These are phyloP conservation scores for Sphenopsis melanotis DNA, from an alignment of 2,797 vertebrate species.

Conservation along the genomic window DNA sequence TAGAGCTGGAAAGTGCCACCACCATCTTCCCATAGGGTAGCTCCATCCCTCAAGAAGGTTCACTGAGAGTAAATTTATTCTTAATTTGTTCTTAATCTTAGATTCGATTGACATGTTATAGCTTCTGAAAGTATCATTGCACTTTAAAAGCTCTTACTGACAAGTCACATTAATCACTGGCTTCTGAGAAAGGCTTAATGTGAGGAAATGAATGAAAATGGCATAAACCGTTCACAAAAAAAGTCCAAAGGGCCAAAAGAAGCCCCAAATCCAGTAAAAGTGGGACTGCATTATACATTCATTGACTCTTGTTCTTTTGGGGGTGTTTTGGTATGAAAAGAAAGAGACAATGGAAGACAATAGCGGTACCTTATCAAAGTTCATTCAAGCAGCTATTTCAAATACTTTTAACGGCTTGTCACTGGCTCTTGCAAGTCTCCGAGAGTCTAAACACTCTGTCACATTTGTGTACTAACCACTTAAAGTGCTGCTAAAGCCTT, in stretches of 20 bases:
- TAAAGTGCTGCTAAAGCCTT: slow-evolving; percentile 91
- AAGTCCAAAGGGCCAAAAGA: slow-evolving; percentile 71
- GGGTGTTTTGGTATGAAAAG: slow-evolving; percentile 84
- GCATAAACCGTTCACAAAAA: slow-evolving; percentile 72
- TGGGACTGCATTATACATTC: slow-evolving; percentile 86
- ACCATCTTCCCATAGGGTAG: background rate
- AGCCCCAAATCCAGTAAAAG: slow-evolving; percentile 75
- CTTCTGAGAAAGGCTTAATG: slow-evolving; percentile 66
- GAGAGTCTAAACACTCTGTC: slow-evolving; percentile 91
- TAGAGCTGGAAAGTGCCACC: background rate
- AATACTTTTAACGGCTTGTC: slow-evolving; percentile 98
- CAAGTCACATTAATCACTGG: slow-evolving; percentile 67
- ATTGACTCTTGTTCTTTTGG: slow-evolving; percentile 88
- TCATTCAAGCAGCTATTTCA: slow-evolving; percentile 89
- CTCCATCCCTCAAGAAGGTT: background rate
- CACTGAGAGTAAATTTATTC: slow-evolving; percentile 60
- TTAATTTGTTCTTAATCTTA: slow-evolving; percentile 70
- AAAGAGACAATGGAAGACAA: slow-evolving; percentile 87
- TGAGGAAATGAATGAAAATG: slow-evolving; percentile 74
- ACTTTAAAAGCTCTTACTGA: slow-evolving; percentile 65
- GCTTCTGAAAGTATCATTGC: slow-evolving; percentile 64
- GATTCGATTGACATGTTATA: slow-evolving; percentile 29
- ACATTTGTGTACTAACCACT: slow-evolving; percentile 99
- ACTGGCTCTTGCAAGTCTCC: slow-evolving; percentile 88
- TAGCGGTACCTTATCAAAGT: slow-evolving; percentile 88